Base-by-base conservation (phyloP, 2,797 vertebrate species). In the Anas flavirostris region DNA sequence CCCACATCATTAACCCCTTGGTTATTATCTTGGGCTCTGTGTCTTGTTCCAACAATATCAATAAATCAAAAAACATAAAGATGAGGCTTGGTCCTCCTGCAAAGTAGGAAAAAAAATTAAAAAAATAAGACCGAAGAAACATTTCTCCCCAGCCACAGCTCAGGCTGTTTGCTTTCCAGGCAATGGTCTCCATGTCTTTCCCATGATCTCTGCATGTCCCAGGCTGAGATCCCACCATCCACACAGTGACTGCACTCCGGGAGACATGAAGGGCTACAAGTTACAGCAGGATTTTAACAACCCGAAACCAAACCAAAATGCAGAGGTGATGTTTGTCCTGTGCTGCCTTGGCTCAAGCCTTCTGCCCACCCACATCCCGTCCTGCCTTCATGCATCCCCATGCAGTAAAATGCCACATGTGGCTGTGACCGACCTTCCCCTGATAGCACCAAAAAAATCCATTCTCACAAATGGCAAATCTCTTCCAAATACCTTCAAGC, bases 361-460 rank as follows among this genome's bases (percentile, higher is more conserved):
- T 72, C 62, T 83, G 78, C 23, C 15, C 35, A 60, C 14, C 52
- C 43, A 2, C 4, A 2, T 72, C 53, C 69, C 78, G 43, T n/a
- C 48, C 77, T 39, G 28, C 29, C 35, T 31, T 39, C 35, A 31
- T 4, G 6, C 28, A 41, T 55, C 50, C 28, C 21, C 52, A 16
- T 21, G 10, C 43, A 86, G n/a, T 16, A 67, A 64, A 87, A 48
- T 28, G 10, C 8, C 41, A 44, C 6, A 0, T 0, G 3, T 0
- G 3, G 6, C 62, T 58, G 28, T 43, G 50, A 46, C 31, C 5
- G 12, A 18, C 23, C 52, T 66, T 84, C 62, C n/a, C 26, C 43
- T 59, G 5, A 33, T 0, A 28, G 28, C 26, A 43, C 29, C 0
- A 0, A 63, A 28, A 3, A 3, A 64, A 7, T 72, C 26, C 22